These are phyloP conservation scores for Vireo altiloquus DNA, from an alignment of 2,113 vertebrate species.

Conservation along the genomic window DNA sequence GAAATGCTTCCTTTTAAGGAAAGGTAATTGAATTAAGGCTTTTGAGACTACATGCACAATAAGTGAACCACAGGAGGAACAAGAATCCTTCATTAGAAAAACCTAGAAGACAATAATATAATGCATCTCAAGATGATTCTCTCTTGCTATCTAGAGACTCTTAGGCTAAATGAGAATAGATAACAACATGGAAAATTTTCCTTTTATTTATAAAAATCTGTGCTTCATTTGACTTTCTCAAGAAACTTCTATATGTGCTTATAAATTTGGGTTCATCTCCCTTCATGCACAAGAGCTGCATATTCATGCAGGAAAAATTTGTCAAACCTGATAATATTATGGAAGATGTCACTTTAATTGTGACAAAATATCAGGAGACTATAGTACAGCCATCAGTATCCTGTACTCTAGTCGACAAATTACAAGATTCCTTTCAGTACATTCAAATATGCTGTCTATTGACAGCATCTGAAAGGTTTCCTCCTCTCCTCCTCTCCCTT, in stretches of 20 bases:
- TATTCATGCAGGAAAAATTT: background rate
- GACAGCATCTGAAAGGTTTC: background rate
- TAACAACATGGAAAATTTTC: background rate
- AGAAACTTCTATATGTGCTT: background rate
- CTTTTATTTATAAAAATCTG: background rate
- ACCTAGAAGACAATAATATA: background rate
- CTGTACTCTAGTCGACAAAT: background rate
- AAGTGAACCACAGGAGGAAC: background rate
- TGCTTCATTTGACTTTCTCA: background rate
- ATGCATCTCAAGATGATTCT: background rate
- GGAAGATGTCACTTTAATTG: background rate
- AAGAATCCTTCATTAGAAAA: background rate
- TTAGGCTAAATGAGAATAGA: background rate
- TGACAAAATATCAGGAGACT: background rate
- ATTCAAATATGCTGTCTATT: background rate
- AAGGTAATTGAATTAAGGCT: background rate
- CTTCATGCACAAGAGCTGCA: background rate
- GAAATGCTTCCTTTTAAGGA: background rate
- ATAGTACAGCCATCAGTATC: background rate
- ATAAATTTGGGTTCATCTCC: background rate
- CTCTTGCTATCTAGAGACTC: background rate
- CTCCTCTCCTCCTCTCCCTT: background rate
- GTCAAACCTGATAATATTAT: background rate
- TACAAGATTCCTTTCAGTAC: background rate
- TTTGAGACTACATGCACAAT: background rate